Base-by-base conservation (phyloP, 2,113 vertebrate genomes). In the Dicerorhinus sumatrensis region DNA sequence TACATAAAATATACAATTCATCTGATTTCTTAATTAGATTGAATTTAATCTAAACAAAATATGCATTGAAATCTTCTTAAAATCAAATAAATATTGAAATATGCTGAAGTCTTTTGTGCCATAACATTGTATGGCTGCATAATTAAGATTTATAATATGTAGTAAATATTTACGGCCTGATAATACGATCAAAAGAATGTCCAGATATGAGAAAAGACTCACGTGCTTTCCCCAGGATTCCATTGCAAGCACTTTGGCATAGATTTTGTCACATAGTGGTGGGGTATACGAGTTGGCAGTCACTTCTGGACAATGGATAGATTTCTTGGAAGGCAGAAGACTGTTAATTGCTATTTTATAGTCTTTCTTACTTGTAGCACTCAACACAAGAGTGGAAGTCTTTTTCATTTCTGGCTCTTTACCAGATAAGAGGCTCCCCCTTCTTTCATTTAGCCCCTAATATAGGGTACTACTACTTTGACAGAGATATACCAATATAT, bases 21-120 rank as follows among this genome's bases (percentile, higher is more conserved):
- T 85, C 12, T 31, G 16, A 70, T 90, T 83, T 75, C 20, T 90
- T 95, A 88, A 92, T 80, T 91, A 73, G 12, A n/a, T 46, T 82
- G 33, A 94, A 92, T 80, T 79, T 88, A 65, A 83, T 14, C 56
- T 88, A 94, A 97, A 94, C 33, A 85, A 79, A 93, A 31, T 29
- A 48, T 16, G 23, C 10, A 51, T 48, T 33, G 3, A 69, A 82
- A 54, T 86, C 25, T 91, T 27, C 9, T 67, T 80, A 72, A 90
- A 91, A n/a, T 46, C 4, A 94, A 97, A 67, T 92, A 94, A 92
- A 94, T 91, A 95, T 54, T 86, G 51, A 83, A 92, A 65, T 88
- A 86, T 77, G 21, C 25, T 58, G 46, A 54, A 42, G 3, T 62
- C 17, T 81, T 70, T 92, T n/a, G 8, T 58, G n/a, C 2, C 21